A percentile compares a stretch with the other conserved stretches of the same genome.
These are phyloP conservation scores for Macroramphosus scolopax DNA, from an alignment of 2,797 vertebrate species.

Conservation along the genomic window DNA sequence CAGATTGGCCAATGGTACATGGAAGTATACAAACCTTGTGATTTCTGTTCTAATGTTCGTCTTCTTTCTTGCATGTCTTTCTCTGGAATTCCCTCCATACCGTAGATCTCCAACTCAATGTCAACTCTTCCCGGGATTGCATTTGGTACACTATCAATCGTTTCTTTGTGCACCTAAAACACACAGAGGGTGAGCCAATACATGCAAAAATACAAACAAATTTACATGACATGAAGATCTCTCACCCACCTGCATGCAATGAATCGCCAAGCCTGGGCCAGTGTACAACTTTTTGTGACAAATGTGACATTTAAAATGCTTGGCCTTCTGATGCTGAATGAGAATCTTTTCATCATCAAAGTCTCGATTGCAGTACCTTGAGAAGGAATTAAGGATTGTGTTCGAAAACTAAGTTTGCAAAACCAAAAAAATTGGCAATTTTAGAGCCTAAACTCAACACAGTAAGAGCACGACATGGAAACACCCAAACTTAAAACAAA, in stretches of 20 bases:
- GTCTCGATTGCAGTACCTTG: constrained; percentile 97
- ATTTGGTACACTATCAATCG: constrained; percentile 97
- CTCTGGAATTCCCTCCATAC: constrained; percentile 99
- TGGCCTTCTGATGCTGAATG: constrained; percentile 98
- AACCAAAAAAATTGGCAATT: too few species aligned
- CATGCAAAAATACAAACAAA: neutral
- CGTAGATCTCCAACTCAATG: constrained; percentile 98
- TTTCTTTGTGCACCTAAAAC: constrained; percentile 96
- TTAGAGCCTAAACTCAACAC: too few species aligned
- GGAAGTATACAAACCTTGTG: constrained; percentile 81
- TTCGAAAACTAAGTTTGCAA: too few species aligned
- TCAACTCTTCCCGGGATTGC: constrained; percentile 97
- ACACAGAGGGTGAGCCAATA: constrained; percentile 3
- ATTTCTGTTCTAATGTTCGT: constrained; percentile 93
- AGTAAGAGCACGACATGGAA: too few species aligned
- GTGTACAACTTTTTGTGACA: constrained; percentile 99
- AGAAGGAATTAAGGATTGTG: constrained; percentile 45
- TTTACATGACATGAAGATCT: neutral
- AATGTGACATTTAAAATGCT: constrained; percentile 99
- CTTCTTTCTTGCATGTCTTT: constrained; percentile 98
- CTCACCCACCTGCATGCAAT: constrained; percentile 93
- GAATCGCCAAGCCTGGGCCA: constrained; percentile 95
- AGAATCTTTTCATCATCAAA: constrained; percentile 99
- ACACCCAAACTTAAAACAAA: too few species aligned
- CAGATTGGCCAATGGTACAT: neutral